Evolutionary conservation across 2,113 vertebrate genomes (phyloP), one percentile per base, ranked within the genome.

Genomic region (Chionomys nivalis): DNA sequence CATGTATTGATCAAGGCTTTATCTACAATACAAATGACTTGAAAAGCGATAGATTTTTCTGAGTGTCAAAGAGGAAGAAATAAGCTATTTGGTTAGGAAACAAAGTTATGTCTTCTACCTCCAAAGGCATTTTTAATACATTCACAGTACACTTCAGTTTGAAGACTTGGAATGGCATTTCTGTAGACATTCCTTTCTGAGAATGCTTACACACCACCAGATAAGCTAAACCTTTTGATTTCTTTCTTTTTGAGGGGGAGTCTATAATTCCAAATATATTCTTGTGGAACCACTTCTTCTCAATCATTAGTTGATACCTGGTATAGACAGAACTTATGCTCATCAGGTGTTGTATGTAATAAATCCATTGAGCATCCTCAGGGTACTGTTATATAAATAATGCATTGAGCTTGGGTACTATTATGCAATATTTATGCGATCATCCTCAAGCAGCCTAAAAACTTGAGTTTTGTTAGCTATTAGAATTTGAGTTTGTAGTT

Each of bases 211-310:
- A 26, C 75, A 77, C 47, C 9, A 95, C 95, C 0, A 93, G 12
- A 79, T 76, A 89, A 91, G 9, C 28, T 78, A 77, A 76, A 55
- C 44, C 77, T 85, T 76, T 93, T 93, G 5, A 66, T 95, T 87
- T 90, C n/a, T 89, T 85, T 63, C 82, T 42, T 77, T 77, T 23
- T 66, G 42, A 13, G 2, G n/a, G 9, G 55, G 76, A 55, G 42
- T 36, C 17, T 58, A 58, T 4, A 47, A 33, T 89, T 6, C 26
- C 4, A 75, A 73, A 44, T 14, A 26, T 87, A 94, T 91, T 81
- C 33, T 83, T 66, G 39, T n/a, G 70, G 4, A 70, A 28, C 28
- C 49, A 1, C 26, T 23, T 92, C 1, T 36, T n/a, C 36, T 36
- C n/a, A 17, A 31, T 42, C 42, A 17, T 4, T 89, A 21, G 17